Conservation (phyloP, 2,888 invertebrate genomes). For the Drosophila kuntzei region DNA sequence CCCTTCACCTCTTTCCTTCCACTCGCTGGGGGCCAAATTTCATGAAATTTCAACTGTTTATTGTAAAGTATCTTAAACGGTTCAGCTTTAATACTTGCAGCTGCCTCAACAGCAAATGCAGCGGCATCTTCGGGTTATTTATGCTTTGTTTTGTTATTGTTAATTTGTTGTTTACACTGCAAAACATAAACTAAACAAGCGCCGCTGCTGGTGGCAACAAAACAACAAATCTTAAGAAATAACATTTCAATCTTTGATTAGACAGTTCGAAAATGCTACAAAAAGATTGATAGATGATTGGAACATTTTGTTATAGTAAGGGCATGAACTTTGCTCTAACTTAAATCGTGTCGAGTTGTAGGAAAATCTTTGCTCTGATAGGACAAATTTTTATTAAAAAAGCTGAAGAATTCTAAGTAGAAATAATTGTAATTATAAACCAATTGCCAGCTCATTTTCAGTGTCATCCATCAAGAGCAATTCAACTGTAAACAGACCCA, state of each 20-base stretch:
- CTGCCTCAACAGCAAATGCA: slow-evolving; percentile 19
- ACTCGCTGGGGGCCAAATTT: slow-evolving; percentile 40
- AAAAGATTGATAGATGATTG: background rate
- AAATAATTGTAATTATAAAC: background rate
- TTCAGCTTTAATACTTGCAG: slow-evolving; percentile 28
- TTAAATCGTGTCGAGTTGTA: background rate
- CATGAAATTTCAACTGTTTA: slow-evolving; percentile 51
- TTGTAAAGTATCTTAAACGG: slow-evolving; percentile 45
- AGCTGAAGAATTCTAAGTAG: background rate
- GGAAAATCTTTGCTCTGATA: background rate
- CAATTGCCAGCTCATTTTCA: background rate
- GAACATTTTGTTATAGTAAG: background rate
- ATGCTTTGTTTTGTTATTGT: slow-evolving; percentile 57
- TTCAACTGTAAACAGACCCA: slow-evolving; percentile 13
- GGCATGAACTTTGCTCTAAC: background rate
- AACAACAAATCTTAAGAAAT: slow-evolving; percentile 19
- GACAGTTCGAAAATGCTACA: background rate
- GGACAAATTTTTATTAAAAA: background rate
- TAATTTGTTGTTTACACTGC: slow-evolving; percentile 61
- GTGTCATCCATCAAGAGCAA: slow-evolving; percentile 1
- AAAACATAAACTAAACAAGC: slow-evolving; percentile 72
- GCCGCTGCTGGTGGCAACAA: slow-evolving; percentile 63
- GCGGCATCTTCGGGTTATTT: slow-evolving; percentile 45
- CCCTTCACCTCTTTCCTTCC: background rate
- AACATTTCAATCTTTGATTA: slow-evolving; percentile 16